Percentiles rank a stretch among this genome's conserved stretches.
Evolutionary conservation across 2,797 vertebrate species (phyloP).

Genomic region (Lateolabrax maculatus): DNA sequence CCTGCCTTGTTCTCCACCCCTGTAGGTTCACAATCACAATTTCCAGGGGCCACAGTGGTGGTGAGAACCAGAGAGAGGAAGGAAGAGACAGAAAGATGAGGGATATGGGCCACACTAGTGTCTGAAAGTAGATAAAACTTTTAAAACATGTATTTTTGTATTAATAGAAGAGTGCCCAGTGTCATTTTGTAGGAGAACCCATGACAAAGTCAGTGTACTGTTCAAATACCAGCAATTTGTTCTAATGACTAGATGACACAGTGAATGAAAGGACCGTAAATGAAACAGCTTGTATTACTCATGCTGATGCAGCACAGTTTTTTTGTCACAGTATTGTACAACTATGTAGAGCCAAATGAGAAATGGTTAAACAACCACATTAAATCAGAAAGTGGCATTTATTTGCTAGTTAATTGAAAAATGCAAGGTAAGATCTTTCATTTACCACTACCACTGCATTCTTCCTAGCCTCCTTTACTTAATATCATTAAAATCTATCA

Average conservation of each 20-base stretch:
- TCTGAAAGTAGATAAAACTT: conserved; percentile 46
- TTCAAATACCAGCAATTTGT: neutral
- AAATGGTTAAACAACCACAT: neutral
- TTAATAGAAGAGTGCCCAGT: neutral
- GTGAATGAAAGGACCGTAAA: conserved; percentile 12
- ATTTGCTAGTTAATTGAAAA: neutral
- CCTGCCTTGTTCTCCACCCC: conserved; percentile 96
- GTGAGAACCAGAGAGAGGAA: conserved; percentile 62
- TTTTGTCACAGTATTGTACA: neutral
- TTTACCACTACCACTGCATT: no score
- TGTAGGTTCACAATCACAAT: conserved; percentile 89
- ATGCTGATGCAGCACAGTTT: neutral
- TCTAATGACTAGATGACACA: neutral
- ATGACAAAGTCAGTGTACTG: neutral
- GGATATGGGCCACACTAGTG: conserved; percentile 22
- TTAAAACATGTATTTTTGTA: neutral
- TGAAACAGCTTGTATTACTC: conserved; percentile 12
- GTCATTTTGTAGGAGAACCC: neutral
- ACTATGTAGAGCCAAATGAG: neutral
- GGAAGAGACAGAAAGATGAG: conserved; percentile 38
- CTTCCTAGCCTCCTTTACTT: neutral
- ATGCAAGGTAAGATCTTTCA: no score
- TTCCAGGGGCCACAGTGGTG: conserved; percentile 44
- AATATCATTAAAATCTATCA: no score
- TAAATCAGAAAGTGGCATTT: neutral